Base-by-base conservation (phyloP, 2,113 vertebrate genomes). In the Gavia stellata region DNA sequence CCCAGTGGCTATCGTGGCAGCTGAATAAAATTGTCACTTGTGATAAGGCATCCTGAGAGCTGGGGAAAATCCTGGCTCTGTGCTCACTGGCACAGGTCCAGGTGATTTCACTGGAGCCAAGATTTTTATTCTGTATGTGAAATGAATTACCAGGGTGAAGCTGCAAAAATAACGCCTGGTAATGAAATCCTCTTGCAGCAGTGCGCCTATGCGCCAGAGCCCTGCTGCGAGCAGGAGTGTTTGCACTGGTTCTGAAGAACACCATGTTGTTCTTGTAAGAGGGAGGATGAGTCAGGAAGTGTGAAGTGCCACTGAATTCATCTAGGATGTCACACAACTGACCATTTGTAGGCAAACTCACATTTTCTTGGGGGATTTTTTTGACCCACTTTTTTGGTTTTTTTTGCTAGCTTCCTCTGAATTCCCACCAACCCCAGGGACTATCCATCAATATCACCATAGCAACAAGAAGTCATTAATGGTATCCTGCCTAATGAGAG, bases 371-470 rank as follows among this genome's bases (percentile, higher is more conserved):
- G 21, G 58, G 83, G 74, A 58, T 49, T 81, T 89, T 81, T 87
- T 87, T 81, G 29, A 87, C 81, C 77, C 80, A 49, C 8, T 72
- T 91, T 45, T 67, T 82, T n/a, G n/a, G n/a, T n/a, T 73, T 81
- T 34, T 53, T 77, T 67, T 34, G 8, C 19, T 87, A 45, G 34
- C 74, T 96, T 88, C 85, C 45, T 26, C 78, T 95, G 77, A 59
- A 87, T 96, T 92, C 58, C 63, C 89, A 88, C 72, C 50, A 90
- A 45, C 45, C 17, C 59, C 47, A 49, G 28, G 16, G 70, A 73
- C 73, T 74, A 91, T 81, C 94, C 80, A 61, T 96, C 97, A 83
- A 96, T 97, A 97, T 94, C 91, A 73, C 91, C 87, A 92, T 96
- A 93, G 95, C 80, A 97, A 97, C 97, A 52, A 92, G 84, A 63